phyloP scores from a whole-genome alignment of 2,888 invertebrate genomes.

The Andrena hattorfiana region DNA sequence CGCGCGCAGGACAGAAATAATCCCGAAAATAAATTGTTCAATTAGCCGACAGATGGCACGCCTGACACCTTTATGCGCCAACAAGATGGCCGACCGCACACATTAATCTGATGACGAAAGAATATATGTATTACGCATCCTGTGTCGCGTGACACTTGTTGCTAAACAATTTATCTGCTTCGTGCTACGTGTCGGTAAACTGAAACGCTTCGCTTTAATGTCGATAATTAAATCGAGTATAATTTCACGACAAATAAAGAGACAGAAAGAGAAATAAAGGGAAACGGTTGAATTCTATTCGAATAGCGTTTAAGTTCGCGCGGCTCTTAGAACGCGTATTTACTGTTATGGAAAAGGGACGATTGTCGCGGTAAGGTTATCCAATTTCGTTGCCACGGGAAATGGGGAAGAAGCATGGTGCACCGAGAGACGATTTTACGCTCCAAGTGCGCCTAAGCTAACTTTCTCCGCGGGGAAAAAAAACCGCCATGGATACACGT shows the following conservation, averaged over 20 bases:
- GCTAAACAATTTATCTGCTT: conserved; percentile 36
- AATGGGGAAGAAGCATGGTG: conserved; percentile 38
- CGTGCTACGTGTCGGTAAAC: neutral
- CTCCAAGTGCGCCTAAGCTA: conserved; percentile 74
- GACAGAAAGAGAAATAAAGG: too few species aligned
- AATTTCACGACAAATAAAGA: neutral
- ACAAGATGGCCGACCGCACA: conserved; percentile 49
- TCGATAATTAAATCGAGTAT: neutral
- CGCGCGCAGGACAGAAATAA: conserved; percentile 34
- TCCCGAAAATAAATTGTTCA: conserved; percentile 19
- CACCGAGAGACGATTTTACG: conserved; percentile 74
- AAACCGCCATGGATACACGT: conserved; percentile 67
- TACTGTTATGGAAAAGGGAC: neutral
- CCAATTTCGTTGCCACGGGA: conserved; percentile 37
- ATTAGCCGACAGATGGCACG: conserved; percentile 51
- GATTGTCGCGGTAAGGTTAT: conserved; percentile 7
- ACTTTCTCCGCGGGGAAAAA: conserved; percentile 77
- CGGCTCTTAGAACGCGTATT: neutral
- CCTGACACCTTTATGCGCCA: neutral
- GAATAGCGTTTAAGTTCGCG: neutral
- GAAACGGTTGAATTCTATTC: neutral
- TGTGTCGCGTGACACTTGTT: conserved; percentile 68
- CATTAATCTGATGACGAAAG: conserved; percentile 26
- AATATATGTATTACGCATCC: conserved; percentile 22
- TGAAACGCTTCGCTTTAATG: neutral